A percentile compares a stretch with the other conserved stretches of the same genome.
These are phyloP conservation scores for Tenthredo scrophulariae DNA, from an alignment of 2,888 invertebrate genomes.

Conservation along the genomic window DNA sequence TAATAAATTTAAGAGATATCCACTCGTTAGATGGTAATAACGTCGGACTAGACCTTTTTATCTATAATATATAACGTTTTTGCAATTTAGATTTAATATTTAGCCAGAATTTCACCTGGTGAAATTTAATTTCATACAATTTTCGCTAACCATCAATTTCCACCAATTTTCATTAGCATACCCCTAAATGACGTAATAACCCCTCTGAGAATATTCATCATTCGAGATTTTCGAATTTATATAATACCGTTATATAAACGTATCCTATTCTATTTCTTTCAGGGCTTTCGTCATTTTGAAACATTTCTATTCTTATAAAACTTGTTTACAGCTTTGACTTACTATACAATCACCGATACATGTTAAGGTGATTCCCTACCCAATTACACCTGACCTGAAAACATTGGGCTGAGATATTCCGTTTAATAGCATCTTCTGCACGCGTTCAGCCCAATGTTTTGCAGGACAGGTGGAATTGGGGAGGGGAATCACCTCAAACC, in stretches of 20 bases:
- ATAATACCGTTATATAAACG: constrained; percentile 1
- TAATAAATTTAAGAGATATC: constrained; percentile 24
- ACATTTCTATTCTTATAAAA: constrained; percentile 42
- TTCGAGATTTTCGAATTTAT: constrained; percentile 9
- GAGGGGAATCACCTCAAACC: no score
- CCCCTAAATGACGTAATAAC: constrained; percentile 8
- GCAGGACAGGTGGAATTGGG: no score
- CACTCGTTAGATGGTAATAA: background rate
- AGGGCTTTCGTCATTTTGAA: constrained; percentile 33
- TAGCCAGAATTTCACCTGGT: background rate
- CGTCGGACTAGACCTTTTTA: background rate
- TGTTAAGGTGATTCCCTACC: no score
- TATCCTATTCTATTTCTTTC: constrained; percentile 30
- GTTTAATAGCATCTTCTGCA: no score
- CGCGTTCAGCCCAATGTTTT: no score
- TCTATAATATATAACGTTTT: background rate
- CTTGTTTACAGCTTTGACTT: constrained; percentile 23
- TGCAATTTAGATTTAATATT: constrained; percentile 24
- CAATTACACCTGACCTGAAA: no score
- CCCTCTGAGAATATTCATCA: constrained; percentile 10
- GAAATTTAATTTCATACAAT: constrained; percentile 39
- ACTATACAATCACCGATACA: background rate
- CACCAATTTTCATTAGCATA: constrained; percentile 32
- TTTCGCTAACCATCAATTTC: constrained; percentile 17
- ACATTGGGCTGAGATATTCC: no score